These are phyloP conservation scores for Lasioglossum marginatum DNA, from an alignment of 2,888 invertebrate species.

Conservation along the genomic window DNA sequence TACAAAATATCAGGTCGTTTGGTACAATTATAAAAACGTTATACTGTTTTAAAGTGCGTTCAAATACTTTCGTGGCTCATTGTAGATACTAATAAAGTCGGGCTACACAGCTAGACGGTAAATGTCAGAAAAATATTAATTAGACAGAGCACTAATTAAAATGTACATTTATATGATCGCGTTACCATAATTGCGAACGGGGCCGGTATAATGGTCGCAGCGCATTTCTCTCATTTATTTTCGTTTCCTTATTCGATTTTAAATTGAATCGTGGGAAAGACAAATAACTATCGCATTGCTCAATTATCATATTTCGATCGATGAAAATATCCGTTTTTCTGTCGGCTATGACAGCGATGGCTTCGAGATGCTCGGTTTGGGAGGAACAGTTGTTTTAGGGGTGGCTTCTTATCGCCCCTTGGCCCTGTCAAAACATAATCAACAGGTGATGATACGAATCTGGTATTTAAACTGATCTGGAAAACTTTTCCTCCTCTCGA, in stretches of 20 bases:
- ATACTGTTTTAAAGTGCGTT: too few species aligned
- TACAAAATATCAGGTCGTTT: too few species aligned
- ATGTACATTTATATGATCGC: not conserved
- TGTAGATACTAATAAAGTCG: too few species aligned
- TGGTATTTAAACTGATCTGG: not conserved
- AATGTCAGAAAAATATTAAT: not conserved
- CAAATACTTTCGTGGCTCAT: too few species aligned
- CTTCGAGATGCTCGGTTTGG: not conserved
- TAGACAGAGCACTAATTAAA: not conserved
- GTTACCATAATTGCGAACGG: not conserved
- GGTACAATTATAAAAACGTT: too few species aligned
- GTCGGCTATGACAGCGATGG: not conserved
- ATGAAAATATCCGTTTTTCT: not conserved
- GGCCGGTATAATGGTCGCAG: not conserved
- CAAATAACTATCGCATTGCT: not conserved
- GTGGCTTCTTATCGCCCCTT: not conserved
- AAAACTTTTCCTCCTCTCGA: not conserved
- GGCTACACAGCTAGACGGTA: too few species aligned
- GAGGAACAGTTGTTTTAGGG: not conserved
- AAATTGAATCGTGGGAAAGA: not conserved
- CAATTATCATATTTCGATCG: not conserved
- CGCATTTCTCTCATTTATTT: not conserved
- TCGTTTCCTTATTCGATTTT: not conserved
- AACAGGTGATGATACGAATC: constrained; percentile 14
- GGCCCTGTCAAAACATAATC: constrained; percentile 6